Base-by-base conservation (phyloP, 2,888 invertebrate species). In the Ectropis crepuscularia region DNA sequence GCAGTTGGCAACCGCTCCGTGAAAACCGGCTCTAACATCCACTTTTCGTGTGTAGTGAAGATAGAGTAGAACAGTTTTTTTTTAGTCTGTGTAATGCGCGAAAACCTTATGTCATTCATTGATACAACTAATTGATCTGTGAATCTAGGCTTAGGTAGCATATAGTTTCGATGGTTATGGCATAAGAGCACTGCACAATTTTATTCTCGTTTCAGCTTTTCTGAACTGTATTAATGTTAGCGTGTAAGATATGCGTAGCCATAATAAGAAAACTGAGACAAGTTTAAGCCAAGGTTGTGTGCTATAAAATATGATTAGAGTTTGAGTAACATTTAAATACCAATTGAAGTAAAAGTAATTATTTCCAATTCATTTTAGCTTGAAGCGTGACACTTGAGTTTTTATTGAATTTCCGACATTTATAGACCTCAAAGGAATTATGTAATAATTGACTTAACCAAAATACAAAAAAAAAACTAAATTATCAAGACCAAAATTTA, bases 221-320 rank as follows among this genome's bases (percentile, higher is more conserved):
- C 67, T 78, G 79, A 81, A 81, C 78, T 41, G 28, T 51, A 41
- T 81, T 76, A 74, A 76, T 82, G 78, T 82, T 80, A 70, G 81
- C 82, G 77, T 68, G 58, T 83, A 79, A 80, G 78, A 79, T 82
- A 69, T 83, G 81, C 80, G 85, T 87, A 90, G 88, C 81, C 78
- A 76, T 83, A 80, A 71, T 76, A 74, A 74, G 68, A 73, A 79
- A 82, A 85, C 86, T 87, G 84, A 88, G 84, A 73, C 80, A 78
- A 79, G 81, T 81, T 83, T 84, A 89, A 85, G 85, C 80, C 75
- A 80, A 81, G 92, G 91, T 91, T 92, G 90, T 92, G 90, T 90
- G 86, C 85, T 88, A 88, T 71, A 69, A 61, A 66, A 78, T 72
- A 55, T 78, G 74, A 79, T 43, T 57, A 65, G 62, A 63, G 37